These are phyloP conservation scores for Eurystomus glaucurus DNA, from an alignment of 2,797 vertebrate species.

Conservation along the genomic window DNA sequence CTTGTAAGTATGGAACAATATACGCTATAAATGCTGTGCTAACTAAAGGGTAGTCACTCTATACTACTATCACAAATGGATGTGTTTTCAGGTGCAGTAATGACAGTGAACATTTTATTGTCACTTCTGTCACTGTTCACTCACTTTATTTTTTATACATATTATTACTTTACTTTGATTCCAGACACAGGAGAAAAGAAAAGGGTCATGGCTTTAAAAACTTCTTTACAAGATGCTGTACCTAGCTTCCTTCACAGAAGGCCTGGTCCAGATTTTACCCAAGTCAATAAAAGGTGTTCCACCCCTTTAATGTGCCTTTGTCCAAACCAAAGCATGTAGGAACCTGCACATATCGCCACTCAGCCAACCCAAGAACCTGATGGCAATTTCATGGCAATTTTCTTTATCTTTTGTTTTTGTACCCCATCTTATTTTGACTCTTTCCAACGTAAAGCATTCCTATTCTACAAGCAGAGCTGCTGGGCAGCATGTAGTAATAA, in stretches of 20 bases:
- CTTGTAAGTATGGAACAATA: constrained; percentile 54
- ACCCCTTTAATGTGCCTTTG: background rate
- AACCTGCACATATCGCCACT: background rate
- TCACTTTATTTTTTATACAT: background rate
- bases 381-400: background rate
- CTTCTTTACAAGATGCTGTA: background rate
- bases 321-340: background rate
- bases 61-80: background rate
- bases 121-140: background rate
- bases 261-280: background rate
- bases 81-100: background rate
- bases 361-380: rapidly evolving
- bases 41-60: background rate
- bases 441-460: background rate
- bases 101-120: background rate
- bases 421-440: background rate
- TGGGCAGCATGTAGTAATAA: background rate
- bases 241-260: background rate
- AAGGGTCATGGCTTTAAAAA: background rate
- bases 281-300: background rate
- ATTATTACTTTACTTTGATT: background rate
- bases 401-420: background rate
- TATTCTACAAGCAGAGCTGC: background rate
- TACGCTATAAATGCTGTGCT: background rate
- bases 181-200: background rate